Conservation (phyloP, 2,888 invertebrate genomes). For the Oscheius sp. region DNA sequence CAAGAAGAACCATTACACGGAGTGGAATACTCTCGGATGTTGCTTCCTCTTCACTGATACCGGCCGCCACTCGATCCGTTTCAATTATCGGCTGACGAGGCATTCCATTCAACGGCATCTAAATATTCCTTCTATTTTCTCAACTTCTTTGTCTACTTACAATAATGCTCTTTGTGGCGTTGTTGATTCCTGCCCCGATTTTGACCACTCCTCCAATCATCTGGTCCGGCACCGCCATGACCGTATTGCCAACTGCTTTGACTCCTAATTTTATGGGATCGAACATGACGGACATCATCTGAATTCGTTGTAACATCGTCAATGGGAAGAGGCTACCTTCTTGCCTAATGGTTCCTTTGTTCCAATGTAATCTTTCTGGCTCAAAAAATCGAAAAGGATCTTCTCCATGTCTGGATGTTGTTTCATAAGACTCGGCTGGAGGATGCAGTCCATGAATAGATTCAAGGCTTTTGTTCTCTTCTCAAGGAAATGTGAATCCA, state of each 20-base stretch:
- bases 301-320: background rate
- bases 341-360: constrained; percentile 55
- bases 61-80: constrained; percentile 63
- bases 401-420: constrained; percentile 79
- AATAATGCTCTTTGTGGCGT: constrained; percentile 78
- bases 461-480: constrained; percentile 79
- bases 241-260: constrained; percentile 81
- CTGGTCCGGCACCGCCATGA: constrained; percentile 89
- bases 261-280: constrained; percentile 87
- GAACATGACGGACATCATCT: constrained; percentile 79
- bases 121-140: constrained; percentile 6
- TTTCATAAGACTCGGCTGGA: constrained; percentile 79
- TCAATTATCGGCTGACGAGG: constrained; percentile 43
- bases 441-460: constrained; percentile 74
- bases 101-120: constrained; percentile 45
- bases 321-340: constrained; percentile 42
- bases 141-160: constrained; percentile 36
- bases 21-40: constrained; percentile 82
- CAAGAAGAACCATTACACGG: constrained; percentile 83
- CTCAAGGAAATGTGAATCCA: constrained; percentile 84
- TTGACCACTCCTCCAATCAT: constrained; percentile 87
- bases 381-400: constrained; percentile 70
- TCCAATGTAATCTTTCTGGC: constrained; percentile 66
- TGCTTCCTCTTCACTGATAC: constrained; percentile 51
- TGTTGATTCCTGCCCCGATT: constrained; percentile 85